Evolutionary conservation across 2,888 invertebrate genomes (phyloP), one percentile per base, ranked within the genome.

Genomic region (Lamellibrachia columna): DNA sequence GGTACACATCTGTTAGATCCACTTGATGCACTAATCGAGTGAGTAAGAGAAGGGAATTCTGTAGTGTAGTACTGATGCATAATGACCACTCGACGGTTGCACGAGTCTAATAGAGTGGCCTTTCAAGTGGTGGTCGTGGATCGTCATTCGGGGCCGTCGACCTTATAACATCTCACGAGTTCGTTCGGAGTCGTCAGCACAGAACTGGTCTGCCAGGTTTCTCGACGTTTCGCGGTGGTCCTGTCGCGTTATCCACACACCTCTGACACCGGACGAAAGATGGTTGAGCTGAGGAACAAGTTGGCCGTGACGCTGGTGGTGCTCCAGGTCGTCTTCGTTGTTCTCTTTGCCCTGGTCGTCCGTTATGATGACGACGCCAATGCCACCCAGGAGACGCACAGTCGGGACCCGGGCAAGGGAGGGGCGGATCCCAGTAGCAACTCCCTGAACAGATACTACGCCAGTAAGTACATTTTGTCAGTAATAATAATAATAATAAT

Each of bases 281-380:
- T 75, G 75, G 22, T 6, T 11, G 0, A 22, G 75, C 22, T 22
- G n/a, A 15, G n/a, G 75, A 75, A 75, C 22, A 93, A 92, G 93
- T 93, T 93, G 53, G 90, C 28, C 15, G 60, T 92, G 28, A 28
- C 55, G 22, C 55, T 93, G 58, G 22, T 92, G 28, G 92, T 58
- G 58, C 52, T 92, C 8, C 93, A 93, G 92, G 92, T 92, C 3
- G 75, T 90, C 52, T 93, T 93, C 53, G 55, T 93, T 22, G 90
- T 93, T 90, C 90, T 93, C 40, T 93, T 93, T 92, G 93, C 92
- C 40, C 15, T 93, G 11, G 7, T 93, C 53, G 93, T 90, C 52
- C 90, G 90, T 9, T 93, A 93, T 90, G 93, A 92, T 15, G 53
- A 91, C 15, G 52, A 53, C 15, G 93, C 92, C 55, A 53, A 91